Base-by-base conservation (phyloP, 2,113 vertebrate species). In the Cromileptes altivelis region DNA sequence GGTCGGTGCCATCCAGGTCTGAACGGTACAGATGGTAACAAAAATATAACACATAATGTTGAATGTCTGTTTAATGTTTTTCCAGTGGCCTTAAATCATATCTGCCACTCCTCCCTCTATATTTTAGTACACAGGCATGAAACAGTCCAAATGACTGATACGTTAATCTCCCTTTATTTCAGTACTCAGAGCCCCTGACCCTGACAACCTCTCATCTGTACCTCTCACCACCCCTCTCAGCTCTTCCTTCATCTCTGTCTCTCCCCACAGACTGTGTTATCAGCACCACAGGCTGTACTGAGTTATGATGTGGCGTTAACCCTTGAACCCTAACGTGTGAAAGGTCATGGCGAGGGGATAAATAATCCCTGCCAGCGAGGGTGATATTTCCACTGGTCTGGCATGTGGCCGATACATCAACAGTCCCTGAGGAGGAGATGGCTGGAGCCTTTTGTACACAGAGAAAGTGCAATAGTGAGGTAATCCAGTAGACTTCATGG, bases 301-400 rank as follows among this genome's bases (percentile, higher is more conserved):
- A 89, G 64, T 83, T 89, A 85, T 88, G 78, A 89, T 84, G 83
- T 61, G 67, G 61, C 6, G 18, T 85, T 87, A 88, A 90, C 83
- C 78, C 72, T 84, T 78, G 60, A 65, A 55, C 69, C 58, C 75
- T 52, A 55, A 61, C 75, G 47, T 12, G 30, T 49, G 60, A 70
- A 50, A 73, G 79, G 85, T 86, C 85, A 76, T 1, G 19, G 57
- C 49, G 19, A 21, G 53, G 56, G 27, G 60, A 82, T 80, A 76
- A 89, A 92, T 86, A 63, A 81, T 84, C 68, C 78, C 68, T 71
- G 18, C 6, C 18, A 4, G 50, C 7, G 13, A 17, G 55, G 56
- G 9, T 21, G 6, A 49, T 42, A 57, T 65, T 52, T 83, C 17
- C 25, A 74, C 23, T 15, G 3, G 50, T 33, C 37, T 62, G 62